A percentile compares a stretch with the other conserved stretches of the same genome.
These are phyloP conservation scores for Amblyopsis rosae DNA, from an alignment of 2,113 vertebrate genomes.

Conservation along the genomic window DNA sequence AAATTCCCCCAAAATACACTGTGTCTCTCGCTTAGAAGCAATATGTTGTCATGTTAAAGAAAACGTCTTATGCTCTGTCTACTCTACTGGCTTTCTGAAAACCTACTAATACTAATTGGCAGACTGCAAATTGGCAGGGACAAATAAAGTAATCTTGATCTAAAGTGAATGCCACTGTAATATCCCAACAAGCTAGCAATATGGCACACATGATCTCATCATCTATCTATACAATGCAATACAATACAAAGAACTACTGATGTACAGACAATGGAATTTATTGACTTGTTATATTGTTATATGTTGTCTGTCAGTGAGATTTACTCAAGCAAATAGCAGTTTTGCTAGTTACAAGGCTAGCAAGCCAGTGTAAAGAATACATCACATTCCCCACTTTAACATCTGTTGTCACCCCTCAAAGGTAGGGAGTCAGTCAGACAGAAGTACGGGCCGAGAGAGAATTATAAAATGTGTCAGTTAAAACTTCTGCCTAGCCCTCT, in stretches of 20 bases:
- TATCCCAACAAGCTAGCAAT: no score
- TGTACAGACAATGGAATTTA: no score
- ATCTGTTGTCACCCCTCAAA: constrained; percentile 9
- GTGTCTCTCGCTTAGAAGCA: constrained; percentile 14
- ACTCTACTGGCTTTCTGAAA: not conserved
- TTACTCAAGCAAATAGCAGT: constrained; percentile 2
- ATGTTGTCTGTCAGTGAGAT: no score
- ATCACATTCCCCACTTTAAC: constrained; percentile 42
- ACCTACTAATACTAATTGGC: no score
- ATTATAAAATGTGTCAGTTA: not conserved
- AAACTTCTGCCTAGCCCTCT: constrained; percentile 10
- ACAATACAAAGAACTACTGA: no score
- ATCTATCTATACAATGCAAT: no score
- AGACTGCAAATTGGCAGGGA: no score
- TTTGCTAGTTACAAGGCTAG: constrained; percentile 13
- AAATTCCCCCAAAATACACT: constrained; percentile 14
- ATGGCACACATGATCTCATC: no score
- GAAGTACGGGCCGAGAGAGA: constrained; percentile 4
- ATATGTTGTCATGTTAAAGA: constrained; percentile 18
- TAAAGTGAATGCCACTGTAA: no score
- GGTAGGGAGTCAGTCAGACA: constrained; percentile 9
- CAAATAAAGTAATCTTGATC: no score
- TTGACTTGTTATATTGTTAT: no score
- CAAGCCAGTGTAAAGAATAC: constrained; percentile 26
- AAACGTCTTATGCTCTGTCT: not conserved